phyloP scores from a whole-genome alignment of 2,888 invertebrate genomes.

The Lepidochrysops patricia region DNA sequence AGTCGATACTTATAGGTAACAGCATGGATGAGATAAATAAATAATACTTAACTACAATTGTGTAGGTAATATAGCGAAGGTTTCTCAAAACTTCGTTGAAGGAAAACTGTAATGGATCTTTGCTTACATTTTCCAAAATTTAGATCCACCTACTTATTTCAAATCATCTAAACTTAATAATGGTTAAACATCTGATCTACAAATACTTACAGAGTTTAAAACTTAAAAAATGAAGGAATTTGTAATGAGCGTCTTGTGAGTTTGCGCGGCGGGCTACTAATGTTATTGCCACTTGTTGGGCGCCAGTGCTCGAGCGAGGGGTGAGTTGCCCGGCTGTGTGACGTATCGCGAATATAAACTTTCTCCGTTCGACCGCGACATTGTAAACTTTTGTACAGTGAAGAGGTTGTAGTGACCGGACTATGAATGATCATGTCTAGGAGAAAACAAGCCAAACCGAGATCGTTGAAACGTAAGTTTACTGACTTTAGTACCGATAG shows the following conservation, averaged over 20 bases:
- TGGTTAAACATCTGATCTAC: background rate
- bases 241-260: slow-evolving; percentile 37
- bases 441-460: slow-evolving; percentile 81
- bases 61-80: too few species aligned
- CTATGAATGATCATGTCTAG: slow-evolving; percentile 72
- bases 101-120: too few species aligned
- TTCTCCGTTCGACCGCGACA: slow-evolving; percentile 26
- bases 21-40: too few species aligned
- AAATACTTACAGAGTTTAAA: background rate
- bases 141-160: too few species aligned
- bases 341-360: slow-evolving; percentile 44
- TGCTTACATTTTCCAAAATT: too few species aligned
- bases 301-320: slow-evolving; percentile 65
- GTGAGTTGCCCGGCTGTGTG: slow-evolving; percentile 51
- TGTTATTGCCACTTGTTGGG: slow-evolving; percentile 73
- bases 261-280: slow-evolving; percentile 63
- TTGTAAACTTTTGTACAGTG: slow-evolving; percentile 3
- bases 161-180: too few species aligned
- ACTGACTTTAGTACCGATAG: background rate
- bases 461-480: slow-evolving; percentile 81
- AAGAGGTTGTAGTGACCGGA: slow-evolving; percentile 17
- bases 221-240: background rate
- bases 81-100: too few species aligned
- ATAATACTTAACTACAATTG: too few species aligned
- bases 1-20: too few species aligned